Evolutionary conservation across 2,113 vertebrate species (phyloP).

Genomic region (Telmatochromis sp.): DNA sequence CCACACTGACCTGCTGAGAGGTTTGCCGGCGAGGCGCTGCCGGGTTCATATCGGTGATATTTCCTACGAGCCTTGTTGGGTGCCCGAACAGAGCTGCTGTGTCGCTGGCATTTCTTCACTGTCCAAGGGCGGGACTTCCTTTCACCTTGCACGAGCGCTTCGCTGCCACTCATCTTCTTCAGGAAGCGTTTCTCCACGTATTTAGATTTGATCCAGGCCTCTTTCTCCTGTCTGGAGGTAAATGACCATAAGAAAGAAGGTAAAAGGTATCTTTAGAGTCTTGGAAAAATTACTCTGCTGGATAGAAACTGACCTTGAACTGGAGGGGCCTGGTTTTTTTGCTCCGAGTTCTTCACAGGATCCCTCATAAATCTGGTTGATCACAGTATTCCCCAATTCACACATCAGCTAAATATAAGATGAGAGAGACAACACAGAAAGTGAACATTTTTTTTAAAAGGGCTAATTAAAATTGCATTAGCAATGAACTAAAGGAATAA

Average conservation of each 20-base stretch:
- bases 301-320: constrained; percentile 52
- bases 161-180: constrained; percentile 69
- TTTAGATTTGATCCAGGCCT: constrained; percentile 92
- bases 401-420: constrained; percentile 85
- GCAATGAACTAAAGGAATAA: background rate
- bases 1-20: constrained; percentile 77
- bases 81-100: constrained; percentile 74
- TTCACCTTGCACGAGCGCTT: constrained; percentile 67
- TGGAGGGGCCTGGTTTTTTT: constrained; percentile 79
- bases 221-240: constrained; percentile 83
- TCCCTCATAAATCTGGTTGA: constrained; percentile 95
- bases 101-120: constrained; percentile 79
- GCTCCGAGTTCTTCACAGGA: constrained; percentile 77
- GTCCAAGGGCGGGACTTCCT: constrained; percentile 80
- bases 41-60: constrained; percentile 75
- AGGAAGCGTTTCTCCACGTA: constrained; percentile 91
- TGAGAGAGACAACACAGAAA: background rate
- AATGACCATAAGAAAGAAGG: background rate
- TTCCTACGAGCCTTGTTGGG: constrained; percentile 71
- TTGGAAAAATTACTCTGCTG: background rate
- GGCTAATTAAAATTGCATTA: background rate
- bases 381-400: constrained; percentile 90
- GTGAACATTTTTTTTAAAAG: background rate
- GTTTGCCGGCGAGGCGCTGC: constrained; percentile 70
- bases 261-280: background rate